phyloP scores from a whole-genome alignment of 2,797 vertebrate species.

The Sebastes alutus region DNA sequence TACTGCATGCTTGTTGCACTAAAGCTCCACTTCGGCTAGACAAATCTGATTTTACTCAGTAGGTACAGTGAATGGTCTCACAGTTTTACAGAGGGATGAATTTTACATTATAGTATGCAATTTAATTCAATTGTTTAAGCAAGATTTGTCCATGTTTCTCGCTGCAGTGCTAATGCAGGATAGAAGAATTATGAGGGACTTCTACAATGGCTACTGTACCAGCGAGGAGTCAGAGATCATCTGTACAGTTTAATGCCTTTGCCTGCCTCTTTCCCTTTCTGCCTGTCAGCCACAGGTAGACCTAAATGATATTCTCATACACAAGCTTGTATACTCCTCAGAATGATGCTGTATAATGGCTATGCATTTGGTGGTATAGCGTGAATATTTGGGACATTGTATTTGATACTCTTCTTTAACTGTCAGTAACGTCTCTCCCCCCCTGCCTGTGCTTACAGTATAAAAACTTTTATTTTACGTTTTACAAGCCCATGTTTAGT shows the following conservation, averaged over 20 bases:
- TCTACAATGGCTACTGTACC: constrained; percentile 24
- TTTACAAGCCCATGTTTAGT: constrained; percentile 55
- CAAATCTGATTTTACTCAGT: not conserved
- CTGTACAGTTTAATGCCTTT: constrained; percentile 66
- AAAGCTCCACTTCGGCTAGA: constrained; percentile 31
- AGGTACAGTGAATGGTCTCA: not conserved
- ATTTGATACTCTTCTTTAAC: constrained; percentile 70
- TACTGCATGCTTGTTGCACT: constrained; percentile 65
- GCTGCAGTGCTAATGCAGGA: constrained; percentile 25
- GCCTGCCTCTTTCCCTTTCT: constrained; percentile 49
- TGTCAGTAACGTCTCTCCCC: constrained; percentile 57
- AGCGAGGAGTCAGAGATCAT: constrained; percentile 38
- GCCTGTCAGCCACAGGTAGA: constrained; percentile 52
- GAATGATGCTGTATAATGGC: constrained; percentile 70
- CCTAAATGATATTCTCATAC: constrained; percentile 38
- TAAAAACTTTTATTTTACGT: constrained; percentile 25
- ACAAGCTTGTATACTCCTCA: constrained; percentile 63
- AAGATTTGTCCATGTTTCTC: constrained; percentile 15
- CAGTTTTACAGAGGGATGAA: constrained; percentile 9
- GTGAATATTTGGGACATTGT: constrained; percentile 66
- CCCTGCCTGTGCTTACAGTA: constrained; percentile 69
- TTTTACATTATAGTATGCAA: constrained; percentile 47
- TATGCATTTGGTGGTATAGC: constrained; percentile 72
- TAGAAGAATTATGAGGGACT: constrained; percentile 29
- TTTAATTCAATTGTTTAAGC: constrained; percentile 29